Evolutionary conservation across 1,140 invertebrate genomes (phyloP), one percentile per base, ranked within the genome.

Genomic region (Microplitis mediator): DNA sequence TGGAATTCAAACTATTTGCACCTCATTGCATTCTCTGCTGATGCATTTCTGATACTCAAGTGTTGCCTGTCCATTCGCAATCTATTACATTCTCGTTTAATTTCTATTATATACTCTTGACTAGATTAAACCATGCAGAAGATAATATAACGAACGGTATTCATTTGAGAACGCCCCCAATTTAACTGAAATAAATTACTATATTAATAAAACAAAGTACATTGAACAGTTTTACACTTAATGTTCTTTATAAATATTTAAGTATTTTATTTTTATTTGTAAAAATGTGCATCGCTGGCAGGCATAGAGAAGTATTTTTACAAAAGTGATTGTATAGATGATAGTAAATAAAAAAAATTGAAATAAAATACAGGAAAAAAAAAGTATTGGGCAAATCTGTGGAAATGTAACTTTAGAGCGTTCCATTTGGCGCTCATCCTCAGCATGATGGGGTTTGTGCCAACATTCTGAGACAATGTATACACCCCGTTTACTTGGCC

Each of bases 31-130:
- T 58, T 58, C 56, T 58, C 56, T 8, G 23, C 56, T 31, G 56
- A 58, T 58, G 56, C 14, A 58, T 58, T 23, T 58, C 56, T 58
- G 56, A 58, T 58, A 58, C 56, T 58, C 56, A 58, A 58, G 56
- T 23, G 23, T 45, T 58, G 56, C 56, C 9, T 31, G 56, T 58
- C 56, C 56, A 32, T 58, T 58, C 3, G 56, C 9, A 58, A 58
- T 58, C 56, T 58, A 58, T 58, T 58, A 58, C 56, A 58, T 58
- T 58, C 56, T 23, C 16, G 56, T 58, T 58, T 1, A 58, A 58
- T 58, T 58, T 58, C 14, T 58, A 45, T 45, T 11, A 45, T 45
- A 16, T 31, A 58, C 23, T 23, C 9, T 23, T 58, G 56, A 23
- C 9, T 23, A 3, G 13, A n/a, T 54, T 14, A 2, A 58, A 16